Conservation (phyloP, 2,113 vertebrate species). For the Callithrix jacchus region DNA sequence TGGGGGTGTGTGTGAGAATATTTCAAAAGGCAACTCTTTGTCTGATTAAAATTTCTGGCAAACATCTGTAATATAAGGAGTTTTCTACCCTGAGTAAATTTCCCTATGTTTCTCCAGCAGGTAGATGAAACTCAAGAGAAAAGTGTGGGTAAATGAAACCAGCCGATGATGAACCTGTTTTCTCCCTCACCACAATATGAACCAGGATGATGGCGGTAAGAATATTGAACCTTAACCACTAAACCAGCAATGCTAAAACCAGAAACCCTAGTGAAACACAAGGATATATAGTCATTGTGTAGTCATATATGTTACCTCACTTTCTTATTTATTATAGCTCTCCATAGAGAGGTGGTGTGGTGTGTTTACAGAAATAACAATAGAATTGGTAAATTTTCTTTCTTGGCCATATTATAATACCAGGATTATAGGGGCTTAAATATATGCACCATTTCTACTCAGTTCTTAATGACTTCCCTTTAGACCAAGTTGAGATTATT, state of each 20-base stretch:
- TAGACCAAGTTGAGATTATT: not conserved
- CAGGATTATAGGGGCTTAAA: not conserved
- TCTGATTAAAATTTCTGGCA: constrained; percentile 7
- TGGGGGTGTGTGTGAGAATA: not conserved
- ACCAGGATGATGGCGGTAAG: not conserved
- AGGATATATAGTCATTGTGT: not conserved
- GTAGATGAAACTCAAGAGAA: constrained; percentile 30
- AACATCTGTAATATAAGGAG: not conserved
- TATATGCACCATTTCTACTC: not conserved
- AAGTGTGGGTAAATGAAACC: not conserved
- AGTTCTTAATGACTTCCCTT: constrained; percentile 51
- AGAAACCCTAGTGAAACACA: not conserved
- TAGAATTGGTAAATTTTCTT: not conserved
- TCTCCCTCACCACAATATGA: not conserved
- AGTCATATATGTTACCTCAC: not conserved
- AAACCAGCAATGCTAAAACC: not conserved
- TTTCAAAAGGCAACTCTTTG: constrained; percentile 44
- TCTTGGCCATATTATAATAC: not conserved
- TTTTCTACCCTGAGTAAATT: constrained; percentile 21
- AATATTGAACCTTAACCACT: not conserved
- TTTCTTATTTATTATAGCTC: not conserved
- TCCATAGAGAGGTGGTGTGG: not conserved
- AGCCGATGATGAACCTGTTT: not conserved
- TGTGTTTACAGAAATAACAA: constrained; percentile 12
- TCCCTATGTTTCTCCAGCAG: not conserved